Percentiles rank a stretch among this genome's conserved stretches.
Conservation (phyloP, 2,113 vertebrate species). For the Poeciliopsis prolifica region DNA sequence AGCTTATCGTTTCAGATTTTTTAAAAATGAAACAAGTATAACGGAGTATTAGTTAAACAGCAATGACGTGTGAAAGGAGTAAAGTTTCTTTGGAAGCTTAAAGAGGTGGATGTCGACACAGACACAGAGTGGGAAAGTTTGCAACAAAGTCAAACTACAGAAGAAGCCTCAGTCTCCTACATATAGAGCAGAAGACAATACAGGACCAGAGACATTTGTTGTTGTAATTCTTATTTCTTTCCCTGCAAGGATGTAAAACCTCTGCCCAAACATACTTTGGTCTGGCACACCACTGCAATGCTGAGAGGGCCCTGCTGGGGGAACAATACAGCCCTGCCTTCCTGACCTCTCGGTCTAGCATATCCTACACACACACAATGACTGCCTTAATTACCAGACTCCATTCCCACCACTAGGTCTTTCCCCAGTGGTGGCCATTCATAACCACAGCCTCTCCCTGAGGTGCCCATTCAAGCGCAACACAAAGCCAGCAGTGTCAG, state of each 20-base stretch:
- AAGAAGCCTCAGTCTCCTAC: conserved; percentile 44
- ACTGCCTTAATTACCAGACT: conserved; percentile 79
- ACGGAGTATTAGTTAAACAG: too few species aligned
- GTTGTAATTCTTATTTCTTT: conserved; percentile 34
- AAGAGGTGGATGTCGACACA: conserved; percentile 32
- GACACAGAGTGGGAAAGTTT: conserved; percentile 12
- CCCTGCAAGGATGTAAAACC: conserved; percentile 39
- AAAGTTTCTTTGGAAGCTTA: conserved; percentile 8
- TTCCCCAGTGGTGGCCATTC: conserved; percentile 77
- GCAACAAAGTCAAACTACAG: conserved; percentile 31
- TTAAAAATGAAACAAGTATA: too few species aligned
- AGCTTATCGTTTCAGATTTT: too few species aligned
- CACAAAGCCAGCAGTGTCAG: conserved; percentile 76
- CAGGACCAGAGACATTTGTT: conserved; percentile 46
- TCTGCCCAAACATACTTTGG: conserved; percentile 60
- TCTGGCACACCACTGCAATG: conserved; percentile 59
- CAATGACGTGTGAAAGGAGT: not conserved
- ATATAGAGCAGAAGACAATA: conserved; percentile 45
- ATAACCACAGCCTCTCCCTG: conserved; percentile 68
- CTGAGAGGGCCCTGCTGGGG: conserved; percentile 68
- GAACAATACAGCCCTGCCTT: conserved; percentile 78
- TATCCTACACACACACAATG: conserved; percentile 79
- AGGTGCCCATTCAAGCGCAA: conserved; percentile 72
- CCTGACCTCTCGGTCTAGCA: conserved; percentile 79
- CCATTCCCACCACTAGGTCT: conserved; percentile 77